Evolutionary conservation across 2,888 invertebrate species (phyloP), one percentile per base, ranked within the genome.

Genomic region (Eumacrocentrus americanus): DNA sequence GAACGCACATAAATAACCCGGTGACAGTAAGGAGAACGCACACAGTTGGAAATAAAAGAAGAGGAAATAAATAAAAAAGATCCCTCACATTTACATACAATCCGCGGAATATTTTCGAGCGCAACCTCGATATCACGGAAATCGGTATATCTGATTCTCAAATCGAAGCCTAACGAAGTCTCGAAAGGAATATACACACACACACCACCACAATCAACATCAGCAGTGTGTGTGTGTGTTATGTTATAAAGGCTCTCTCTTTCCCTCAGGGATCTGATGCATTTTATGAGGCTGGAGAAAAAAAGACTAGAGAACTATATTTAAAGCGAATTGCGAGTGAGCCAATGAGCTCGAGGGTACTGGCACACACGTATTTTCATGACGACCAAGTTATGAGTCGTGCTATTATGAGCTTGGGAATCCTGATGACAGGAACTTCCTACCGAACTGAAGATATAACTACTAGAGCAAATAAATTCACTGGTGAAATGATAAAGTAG

Each of bases 11-110:
- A 44, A 54, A 54, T 54, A 54, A 44, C 29, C 14, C 14, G 25
- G 18, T 35, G 44, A 54, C 54, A 54, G 29, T 42, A 35, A 22
- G 47, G 12, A 37, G 20, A 20, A 37, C n/a, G n/a, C n/a, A 37
- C 14, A 37, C 9, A 16, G 11, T n/a, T 23, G 22, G 23, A 44
- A 40, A 51, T 12, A 51, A 38, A 38, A 34, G 46, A 14, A 54
- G 35, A 34, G 14, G 14, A 50, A 44, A 50, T 48, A 40, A 42
- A 58, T 18, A 54, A 18, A 44, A 54, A 61, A 47, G 50, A 55
- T 62, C 55, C 23, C 60, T 61, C 54, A 55, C 58, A 66, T 67
- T 67, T 64, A 64, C 67, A 67, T 67, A 67, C 67, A 67, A 67
- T 67, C 60, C 67, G 47, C 58, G 58, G 62, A 62, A 66, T 66